phyloP scores from a whole-genome alignment of 1,140 invertebrate species.

The Microplitis demolitor region DNA sequence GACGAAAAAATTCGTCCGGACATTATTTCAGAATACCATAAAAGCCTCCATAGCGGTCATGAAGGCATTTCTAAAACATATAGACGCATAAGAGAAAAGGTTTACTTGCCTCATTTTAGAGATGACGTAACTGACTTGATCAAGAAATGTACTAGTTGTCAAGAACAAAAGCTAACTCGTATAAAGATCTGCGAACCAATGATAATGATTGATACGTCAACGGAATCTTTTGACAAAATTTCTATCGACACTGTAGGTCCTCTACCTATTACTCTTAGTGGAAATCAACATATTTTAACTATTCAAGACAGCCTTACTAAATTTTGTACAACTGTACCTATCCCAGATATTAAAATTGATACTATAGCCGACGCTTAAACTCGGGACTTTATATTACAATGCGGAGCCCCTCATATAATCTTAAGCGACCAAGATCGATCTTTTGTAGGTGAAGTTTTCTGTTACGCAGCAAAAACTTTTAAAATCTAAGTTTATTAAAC shows the following conservation, averaged over 20 bases:
- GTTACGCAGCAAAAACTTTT: constrained; percentile 33
- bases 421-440: constrained; percentile 39
- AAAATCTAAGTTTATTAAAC: no score
- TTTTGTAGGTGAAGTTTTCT: constrained; percentile 34
- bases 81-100: neutral
- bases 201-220: constrained; percentile 21
- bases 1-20: neutral
- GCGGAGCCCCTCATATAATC: constrained; percentile 37
- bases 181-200: constrained; percentile 10
- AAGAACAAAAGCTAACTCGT: neutral
- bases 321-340: constrained; percentile 29
- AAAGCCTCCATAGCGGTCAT: neutral
- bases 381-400: constrained; percentile 9
- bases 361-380: constrained; percentile 33
- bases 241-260: neutral
- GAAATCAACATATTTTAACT: constrained; percentile 24
- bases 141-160: neutral
- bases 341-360: constrained; percentile 31
- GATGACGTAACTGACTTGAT: neutral
- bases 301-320: constrained; percentile 42
- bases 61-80: neutral
- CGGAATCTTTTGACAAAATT: constrained; percentile 27
- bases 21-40: neutral
- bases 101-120: neutral
- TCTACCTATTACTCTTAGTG: neutral